These are phyloP conservation scores for Perodicticus potto DNA, from an alignment of 2,797 vertebrate species.

Conservation along the genomic window DNA sequence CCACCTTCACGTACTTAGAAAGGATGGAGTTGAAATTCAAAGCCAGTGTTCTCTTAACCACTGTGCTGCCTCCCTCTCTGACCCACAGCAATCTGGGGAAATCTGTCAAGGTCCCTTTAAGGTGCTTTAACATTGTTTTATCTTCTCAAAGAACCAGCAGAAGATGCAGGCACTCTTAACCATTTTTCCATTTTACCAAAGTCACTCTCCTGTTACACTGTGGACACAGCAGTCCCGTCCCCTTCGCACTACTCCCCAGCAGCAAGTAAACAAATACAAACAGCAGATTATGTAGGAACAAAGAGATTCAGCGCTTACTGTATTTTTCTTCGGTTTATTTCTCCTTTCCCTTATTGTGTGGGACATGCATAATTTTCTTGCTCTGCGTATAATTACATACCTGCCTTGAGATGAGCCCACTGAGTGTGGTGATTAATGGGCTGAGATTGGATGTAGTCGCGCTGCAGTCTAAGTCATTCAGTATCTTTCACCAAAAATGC, in stretches of 20 bases:
- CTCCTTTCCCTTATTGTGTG: slow-evolving; percentile 24
- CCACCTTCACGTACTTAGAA: neutral
- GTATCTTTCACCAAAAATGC: slow-evolving; percentile 3
- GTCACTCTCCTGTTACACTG: neutral
- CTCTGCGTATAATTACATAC: slow-evolving; percentile 28
- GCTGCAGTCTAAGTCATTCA: neutral
- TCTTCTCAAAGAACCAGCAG: neutral
- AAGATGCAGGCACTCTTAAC: neutral
- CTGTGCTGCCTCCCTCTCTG: neutral
- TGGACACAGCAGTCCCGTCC: neutral
- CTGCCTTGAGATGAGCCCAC: slow-evolving; percentile 38
- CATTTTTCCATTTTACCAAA: neutral
- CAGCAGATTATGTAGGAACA: neutral
- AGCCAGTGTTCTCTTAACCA: neutral
- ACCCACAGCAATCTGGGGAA: neutral
- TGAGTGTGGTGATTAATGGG: slow-evolving; percentile 5
- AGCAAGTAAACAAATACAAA: neutral
- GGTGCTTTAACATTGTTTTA: neutral
- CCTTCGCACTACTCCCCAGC: neutral
- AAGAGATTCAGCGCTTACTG: neutral
- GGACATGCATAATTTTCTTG: slow-evolving; percentile 25
- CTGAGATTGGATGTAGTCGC: neutral
- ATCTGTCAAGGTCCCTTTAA: neutral
- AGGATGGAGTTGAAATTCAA: neutral
- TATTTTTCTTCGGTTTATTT: neutral